These are phyloP conservation scores for Buteo buteo DNA, from an alignment of 2,113 vertebrate genomes.

Conservation along the genomic window DNA sequence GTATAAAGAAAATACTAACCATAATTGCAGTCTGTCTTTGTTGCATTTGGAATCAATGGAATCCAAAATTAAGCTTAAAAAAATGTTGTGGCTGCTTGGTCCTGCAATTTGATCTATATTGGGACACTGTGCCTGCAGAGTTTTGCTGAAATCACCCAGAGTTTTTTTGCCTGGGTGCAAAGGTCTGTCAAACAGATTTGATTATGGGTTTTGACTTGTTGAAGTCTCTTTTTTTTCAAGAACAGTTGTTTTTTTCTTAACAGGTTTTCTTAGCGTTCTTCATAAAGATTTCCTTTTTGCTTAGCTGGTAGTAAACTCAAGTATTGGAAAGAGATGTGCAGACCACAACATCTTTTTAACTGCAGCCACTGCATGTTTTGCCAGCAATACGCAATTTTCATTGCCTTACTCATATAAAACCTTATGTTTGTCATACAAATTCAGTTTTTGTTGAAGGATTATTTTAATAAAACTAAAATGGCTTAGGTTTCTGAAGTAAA, in stretches of 20 bases:
- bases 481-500: slow-evolving; percentile 51
- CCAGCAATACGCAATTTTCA: neutral
- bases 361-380: neutral
- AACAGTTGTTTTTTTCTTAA: neutral
- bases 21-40: slow-evolving; percentile 16
- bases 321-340: neutral
- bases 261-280: neutral
- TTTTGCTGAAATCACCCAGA: neutral
- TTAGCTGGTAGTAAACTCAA: neutral
- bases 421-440: neutral
- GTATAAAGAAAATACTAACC: slow-evolving; percentile 9
- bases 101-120: neutral
- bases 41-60: slow-evolving; percentile 26
- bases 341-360: neutral
- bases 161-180: neutral
- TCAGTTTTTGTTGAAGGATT: neutral
- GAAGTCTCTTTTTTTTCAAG: neutral
- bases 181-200: neutral
- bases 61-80: slow-evolving; percentile 17
- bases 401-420: neutral
- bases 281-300: neutral
- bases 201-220: neutral
- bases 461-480: slow-evolving; percentile 55
- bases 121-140: neutral
- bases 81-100: neutral